Percentiles rank a stretch among this genome's conserved stretches.
Evolutionary conservation across 2,113 vertebrate species (phyloP).

Genomic region (Emydocephalus ijimae): DNA sequence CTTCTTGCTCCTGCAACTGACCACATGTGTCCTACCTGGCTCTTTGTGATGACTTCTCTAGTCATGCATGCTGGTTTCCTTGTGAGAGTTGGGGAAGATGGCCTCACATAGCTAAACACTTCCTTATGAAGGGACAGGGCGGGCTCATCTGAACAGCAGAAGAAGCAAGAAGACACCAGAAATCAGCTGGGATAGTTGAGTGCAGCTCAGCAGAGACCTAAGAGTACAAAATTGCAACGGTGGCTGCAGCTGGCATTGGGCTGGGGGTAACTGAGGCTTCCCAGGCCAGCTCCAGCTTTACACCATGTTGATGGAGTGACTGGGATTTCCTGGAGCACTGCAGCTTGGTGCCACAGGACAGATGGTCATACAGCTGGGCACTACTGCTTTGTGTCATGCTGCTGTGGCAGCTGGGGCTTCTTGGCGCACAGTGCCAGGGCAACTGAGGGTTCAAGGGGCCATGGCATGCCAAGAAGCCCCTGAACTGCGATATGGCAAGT

Average conservation of each 20-base stretch:
- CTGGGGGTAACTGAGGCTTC: neutral
- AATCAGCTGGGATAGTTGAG: neutral
- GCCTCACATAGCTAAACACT: neutral
- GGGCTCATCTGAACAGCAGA: neutral
- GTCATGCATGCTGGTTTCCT: neutral
- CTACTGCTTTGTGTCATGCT: neutral
- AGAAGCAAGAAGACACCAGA: neutral
- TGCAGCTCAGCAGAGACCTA: neutral
- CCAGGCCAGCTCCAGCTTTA: neutral
- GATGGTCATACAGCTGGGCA: too few relatives aligned
- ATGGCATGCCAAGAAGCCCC: neutral
- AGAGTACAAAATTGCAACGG: neutral
- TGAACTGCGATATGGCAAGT: neutral
- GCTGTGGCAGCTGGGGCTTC: neutral
- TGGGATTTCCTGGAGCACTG: neutral
- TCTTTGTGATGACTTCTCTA: neutral
- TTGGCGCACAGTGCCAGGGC: neutral
- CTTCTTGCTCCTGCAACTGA: neutral
- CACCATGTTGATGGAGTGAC: neutral
- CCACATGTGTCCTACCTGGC: neutral
- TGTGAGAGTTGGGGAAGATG: neutral
- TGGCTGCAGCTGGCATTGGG: neutral
- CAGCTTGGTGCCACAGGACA: too few relatives aligned
- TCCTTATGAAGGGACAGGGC: neutral
- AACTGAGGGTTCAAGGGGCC: neutral